Evolutionary conservation across 2,888 invertebrate species (phyloP).

Genomic region (Girardia tigrina): DNA sequence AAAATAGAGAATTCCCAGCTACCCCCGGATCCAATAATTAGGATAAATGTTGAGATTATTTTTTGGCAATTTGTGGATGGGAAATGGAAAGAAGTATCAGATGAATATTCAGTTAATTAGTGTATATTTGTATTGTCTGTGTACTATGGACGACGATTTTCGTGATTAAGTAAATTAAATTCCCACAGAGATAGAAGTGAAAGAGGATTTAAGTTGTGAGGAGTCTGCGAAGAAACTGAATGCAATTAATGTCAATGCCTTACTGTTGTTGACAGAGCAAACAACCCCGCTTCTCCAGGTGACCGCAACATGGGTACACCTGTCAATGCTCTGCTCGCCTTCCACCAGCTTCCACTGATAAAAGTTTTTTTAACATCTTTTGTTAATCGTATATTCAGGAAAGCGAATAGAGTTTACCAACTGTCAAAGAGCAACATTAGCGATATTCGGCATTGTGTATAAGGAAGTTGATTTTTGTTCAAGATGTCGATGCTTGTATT

Average conservation of each 20-base stretch:
- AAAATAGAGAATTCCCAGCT: no score
- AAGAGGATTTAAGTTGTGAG: background rate
- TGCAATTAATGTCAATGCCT: background rate
- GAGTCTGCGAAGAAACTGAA: background rate
- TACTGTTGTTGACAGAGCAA: conserved; percentile 18
- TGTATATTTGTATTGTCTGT: no score
- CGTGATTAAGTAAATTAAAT: conserved; percentile 10
- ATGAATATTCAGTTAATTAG: no score
- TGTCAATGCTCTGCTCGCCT: conserved; percentile 1
- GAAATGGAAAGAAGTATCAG: no score
- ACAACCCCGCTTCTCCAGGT: background rate
- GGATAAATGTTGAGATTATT: no score
- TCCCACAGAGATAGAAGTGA: conserved; percentile 5
- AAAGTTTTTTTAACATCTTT: conserved; percentile 9
- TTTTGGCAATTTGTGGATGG: no score
- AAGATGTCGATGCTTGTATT: background rate
- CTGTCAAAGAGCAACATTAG: background rate
- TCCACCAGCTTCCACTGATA: conserved; percentile 1
- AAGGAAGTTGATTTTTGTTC: background rate
- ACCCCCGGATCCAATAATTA: no score
- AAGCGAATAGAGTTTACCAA: conserved; percentile 23
- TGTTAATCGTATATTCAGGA: conserved; percentile 7
- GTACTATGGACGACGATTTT: no score
- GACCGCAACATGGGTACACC: conserved; percentile 2
- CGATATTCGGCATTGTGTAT: background rate